phyloP scores from a whole-genome alignment of 2,113 vertebrate species.

The Muscicapa adusta region DNA sequence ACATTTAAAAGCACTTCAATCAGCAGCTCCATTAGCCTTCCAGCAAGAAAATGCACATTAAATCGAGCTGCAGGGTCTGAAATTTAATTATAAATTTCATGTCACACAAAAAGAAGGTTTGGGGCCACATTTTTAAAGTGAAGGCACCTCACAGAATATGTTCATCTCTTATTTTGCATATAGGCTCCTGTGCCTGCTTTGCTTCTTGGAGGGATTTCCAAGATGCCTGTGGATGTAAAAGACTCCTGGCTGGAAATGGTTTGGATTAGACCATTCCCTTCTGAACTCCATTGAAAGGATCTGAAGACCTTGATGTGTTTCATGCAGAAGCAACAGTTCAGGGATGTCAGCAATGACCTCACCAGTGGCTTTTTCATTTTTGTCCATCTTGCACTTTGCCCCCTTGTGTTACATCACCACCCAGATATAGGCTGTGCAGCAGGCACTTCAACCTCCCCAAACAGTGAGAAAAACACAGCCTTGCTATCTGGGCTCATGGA shows the following conservation, averaged over 20 bases:
- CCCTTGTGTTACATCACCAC: neutral
- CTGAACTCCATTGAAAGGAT: neutral
- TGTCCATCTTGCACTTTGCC: neutral
- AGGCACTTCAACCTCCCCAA: neutral
- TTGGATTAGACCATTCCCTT: neutral
- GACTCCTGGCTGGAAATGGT: neutral
- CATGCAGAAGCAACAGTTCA: neutral
- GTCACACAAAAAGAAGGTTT: constrained; percentile 37
- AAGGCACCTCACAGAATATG: neutral
- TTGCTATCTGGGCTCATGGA: neutral
- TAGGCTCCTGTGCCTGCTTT: neutral
- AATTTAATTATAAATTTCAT: constrained; percentile 17
- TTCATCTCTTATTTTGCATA: neutral
- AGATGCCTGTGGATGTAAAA: neutral
- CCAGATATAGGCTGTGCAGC: neutral
- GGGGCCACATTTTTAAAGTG: constrained; percentile 43
- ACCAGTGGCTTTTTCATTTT: neutral
- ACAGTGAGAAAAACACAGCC: constrained; percentile 34
- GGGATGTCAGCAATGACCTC: neutral
- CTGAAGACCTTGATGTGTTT: neutral
- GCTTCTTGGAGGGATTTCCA: neutral
- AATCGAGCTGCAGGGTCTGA: constrained; percentile 47
- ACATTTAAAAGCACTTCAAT: constrained; percentile 2
- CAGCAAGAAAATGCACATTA: constrained; percentile 37
- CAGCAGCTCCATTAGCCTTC: constrained; percentile 11